Base-by-base conservation (phyloP, 2,797 vertebrate species). In the Enteromius unitaeniatus region DNA sequence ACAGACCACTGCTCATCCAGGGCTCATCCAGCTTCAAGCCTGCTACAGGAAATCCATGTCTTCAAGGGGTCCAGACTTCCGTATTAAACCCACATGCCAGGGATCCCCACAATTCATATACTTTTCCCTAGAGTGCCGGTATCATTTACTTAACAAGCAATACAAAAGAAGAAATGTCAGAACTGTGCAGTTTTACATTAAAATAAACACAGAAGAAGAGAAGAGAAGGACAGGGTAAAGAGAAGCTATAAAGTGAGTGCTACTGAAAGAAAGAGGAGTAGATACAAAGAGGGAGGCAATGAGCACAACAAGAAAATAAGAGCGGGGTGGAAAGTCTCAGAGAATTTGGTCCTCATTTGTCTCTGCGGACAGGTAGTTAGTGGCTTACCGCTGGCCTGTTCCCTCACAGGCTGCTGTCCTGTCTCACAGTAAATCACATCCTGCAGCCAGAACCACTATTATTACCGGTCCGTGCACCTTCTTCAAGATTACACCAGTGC, bases 291-390 rank as follows among this genome's bases (percentile, higher is more conserved):
- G 49, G 26, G 19, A 73, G 62, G 45, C 79, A 79, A 49, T 80
- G 34, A 70, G 53, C 68, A 65, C 34, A 45, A 53, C 65, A 23
- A 64, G 76, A 64, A 83, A 79, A 76, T 37, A 47, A 80, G 77
- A 81, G 64, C 34, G 53, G 58, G 53, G 34, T 1, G 79, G 65
- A 78, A 70, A 78, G 79, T 78, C 79, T 77, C 77, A 65, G 80
- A 80, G 83, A 87, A 85, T 84, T 84, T 84, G 81, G 85, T 81
- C 76, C 81, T 82, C 85, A 86, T 87, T 87, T 86, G 84, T 87
- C 87, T 86, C 88, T 40, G 68, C 13, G 78, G 85, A 87, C 84
- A 84, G 84, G 85, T 84, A 86, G 86, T 88, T 88, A 88, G 86
- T 82, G 84, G 87, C 79, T 88, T 62, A 84, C 86, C 75, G 23